Conservation (phyloP, 2,797 vertebrate genomes). For the Enteromius treurensis region DNA sequence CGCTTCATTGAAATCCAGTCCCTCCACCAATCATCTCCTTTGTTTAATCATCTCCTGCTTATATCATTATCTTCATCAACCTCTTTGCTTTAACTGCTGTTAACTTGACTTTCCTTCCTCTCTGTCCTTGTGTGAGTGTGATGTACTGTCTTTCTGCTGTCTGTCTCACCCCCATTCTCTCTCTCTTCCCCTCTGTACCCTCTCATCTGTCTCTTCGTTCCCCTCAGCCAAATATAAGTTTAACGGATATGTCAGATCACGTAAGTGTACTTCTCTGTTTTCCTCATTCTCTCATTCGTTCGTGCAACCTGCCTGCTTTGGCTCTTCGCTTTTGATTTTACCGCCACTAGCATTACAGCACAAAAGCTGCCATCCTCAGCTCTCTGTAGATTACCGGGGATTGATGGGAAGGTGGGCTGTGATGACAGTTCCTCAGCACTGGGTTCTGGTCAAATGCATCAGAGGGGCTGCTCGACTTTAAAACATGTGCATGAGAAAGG, state of each 20-base stretch:
- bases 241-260: conserved; percentile 88
- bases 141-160: conserved; percentile 57
- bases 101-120: conserved; percentile 52
- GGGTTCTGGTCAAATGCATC: conserved; percentile 49
- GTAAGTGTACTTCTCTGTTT: conserved; percentile 76
- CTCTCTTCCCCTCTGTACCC: conserved; percentile 74
- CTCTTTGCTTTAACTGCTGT: conserved; percentile 42
- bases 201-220: conserved; percentile 84
- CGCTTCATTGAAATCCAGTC: conserved; percentile 31
- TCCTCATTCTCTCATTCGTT: conserved; percentile 52
- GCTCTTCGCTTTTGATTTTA: conserved; percentile 63
- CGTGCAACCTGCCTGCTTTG: conserved; percentile 53
- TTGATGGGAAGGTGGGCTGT: conserved; percentile 44
- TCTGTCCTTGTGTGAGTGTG: conserved; percentile 58
- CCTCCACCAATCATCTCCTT: conserved; percentile 30
- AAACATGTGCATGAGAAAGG: conserved; percentile 54
- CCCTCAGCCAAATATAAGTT: conserved; percentile 87
- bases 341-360: conserved; percentile 61
- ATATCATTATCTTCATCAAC: conserved; percentile 43
- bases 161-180: conserved; percentile 72
- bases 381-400: conserved; percentile 53
- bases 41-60: conserved; percentile 10
- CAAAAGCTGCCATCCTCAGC: conserved; percentile 65
- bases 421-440: conserved; percentile 52
- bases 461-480: conserved; percentile 48